Percentiles rank a stretch among this genome's conserved stretches.
Conservation (phyloP, 2,888 invertebrate species). For the Myopa testacea region DNA sequence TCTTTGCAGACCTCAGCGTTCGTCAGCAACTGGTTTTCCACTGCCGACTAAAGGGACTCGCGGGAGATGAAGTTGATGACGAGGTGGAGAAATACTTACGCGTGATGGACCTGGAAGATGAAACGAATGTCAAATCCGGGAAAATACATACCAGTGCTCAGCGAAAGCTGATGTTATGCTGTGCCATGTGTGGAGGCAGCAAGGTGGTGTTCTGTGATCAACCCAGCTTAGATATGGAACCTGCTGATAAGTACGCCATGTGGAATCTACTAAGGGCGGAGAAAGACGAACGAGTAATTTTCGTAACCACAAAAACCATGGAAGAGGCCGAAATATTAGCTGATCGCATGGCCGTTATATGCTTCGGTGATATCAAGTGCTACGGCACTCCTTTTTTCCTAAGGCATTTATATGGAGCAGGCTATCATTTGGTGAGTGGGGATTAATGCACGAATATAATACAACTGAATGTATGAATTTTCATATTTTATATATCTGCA, state of each 20-base stretch:
- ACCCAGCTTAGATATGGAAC: conserved; percentile 86
- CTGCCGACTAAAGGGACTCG: conserved; percentile 76
- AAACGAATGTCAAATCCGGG: conserved; percentile 71
- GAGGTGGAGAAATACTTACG: conserved; percentile 75
- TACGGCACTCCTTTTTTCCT: conserved; percentile 82
- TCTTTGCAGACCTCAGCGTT: conserved; percentile 84
- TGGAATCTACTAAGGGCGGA: conserved; percentile 83
- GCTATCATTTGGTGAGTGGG: conserved; percentile 76
- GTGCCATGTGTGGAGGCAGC: conserved; percentile 79
- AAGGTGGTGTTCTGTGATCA: conserved; percentile 78
- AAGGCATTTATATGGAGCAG: conserved; percentile 83
- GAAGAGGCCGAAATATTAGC: conserved; percentile 88
- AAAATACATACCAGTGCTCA: conserved; percentile 82
- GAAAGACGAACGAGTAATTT: conserved; percentile 79
- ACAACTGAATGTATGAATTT: too few relatives aligned
- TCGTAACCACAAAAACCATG: conserved; percentile 88
- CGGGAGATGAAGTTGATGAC: conserved; percentile 68
- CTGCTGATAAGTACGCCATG: conserved; percentile 79
- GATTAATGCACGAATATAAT: too few relatives aligned
- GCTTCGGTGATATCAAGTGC: conserved; percentile 80
- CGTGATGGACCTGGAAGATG: conserved; percentile 74
- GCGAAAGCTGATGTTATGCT: conserved; percentile 78
- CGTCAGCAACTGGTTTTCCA: conserved; percentile 84
- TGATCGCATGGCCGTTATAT: conserved; percentile 87
- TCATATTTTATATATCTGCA: conserved; percentile 23